Base-by-base conservation (phyloP, 2,113 vertebrate genomes). In the Caretta caretta region DNA sequence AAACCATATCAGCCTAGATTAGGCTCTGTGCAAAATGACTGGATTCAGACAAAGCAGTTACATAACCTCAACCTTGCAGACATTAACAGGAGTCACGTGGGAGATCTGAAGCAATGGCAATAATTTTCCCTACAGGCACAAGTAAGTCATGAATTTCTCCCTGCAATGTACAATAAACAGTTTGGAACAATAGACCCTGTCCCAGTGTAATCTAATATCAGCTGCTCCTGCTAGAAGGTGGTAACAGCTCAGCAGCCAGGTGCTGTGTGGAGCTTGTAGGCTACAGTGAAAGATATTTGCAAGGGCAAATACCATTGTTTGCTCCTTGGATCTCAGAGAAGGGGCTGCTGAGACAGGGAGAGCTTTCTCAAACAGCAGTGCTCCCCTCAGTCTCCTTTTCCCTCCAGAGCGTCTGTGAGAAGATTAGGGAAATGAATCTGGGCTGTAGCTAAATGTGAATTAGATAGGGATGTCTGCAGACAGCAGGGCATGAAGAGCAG, bases 61-160 rank as follows among this genome's bases (percentile, higher is more conserved):
- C 8, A 65, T 95, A 97, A 97, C 78, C 79, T 86, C 91, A 92
- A 80, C 93, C 84, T 83, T 53, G 25, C 69, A 80, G 94, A 75
- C 75, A 88, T 82, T 87, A 84, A 87, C 3, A 2, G 87, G 83
- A 91, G 81, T 90, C 12, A 0, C 72, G n/a, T 90, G 89, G 3
- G 20, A 86, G 87, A 89, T 57, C 87, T 92, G 90, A 88, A 96
- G 56, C 75, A 81, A 84, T 1, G 3, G 29, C 48, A 80, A 13
- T 92, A 75, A 51, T 90, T 94, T 96, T 95, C 90, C 85, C 90
- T 82, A 8, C 31, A 81, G 92, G 62, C 92, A 84, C 89, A 82
- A 89, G 38, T 42, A 54, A 83, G 80, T 88, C 84, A 49, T 1
- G 2, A 14, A 59, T 97, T 86, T 95, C 93, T 94, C 76, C 78